Evolutionary conservation across 2,113 vertebrate species (phyloP), one percentile per base, ranked within the genome.

Genomic region (Oreotrochilus melanogaster): DNA sequence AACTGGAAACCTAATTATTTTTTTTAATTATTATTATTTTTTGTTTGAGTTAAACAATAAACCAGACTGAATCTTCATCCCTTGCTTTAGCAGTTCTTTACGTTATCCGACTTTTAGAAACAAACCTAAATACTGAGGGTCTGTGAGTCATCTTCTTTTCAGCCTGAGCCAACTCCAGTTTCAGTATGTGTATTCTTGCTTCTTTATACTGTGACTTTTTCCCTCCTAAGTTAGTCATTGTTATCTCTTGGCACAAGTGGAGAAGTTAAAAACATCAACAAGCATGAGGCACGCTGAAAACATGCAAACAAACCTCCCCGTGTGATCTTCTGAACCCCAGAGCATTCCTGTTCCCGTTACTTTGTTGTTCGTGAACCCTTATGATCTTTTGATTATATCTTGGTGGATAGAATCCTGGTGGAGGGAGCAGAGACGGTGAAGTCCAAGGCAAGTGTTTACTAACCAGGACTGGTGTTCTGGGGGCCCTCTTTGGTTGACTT

Each of bases 91-190:
- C 75, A 71, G 67, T 83, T 95, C 75, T 73, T 76, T 50, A 37
- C 93, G 75, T 94, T 94, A 71, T 93, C 75, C 93, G 58, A 73
- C 88, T 92, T 96, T 78, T 24, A 71, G 75, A 90, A 95, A 94
- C 75, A 95, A 86, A 93, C 42, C 71, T 86, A 83, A 88, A 66
- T 90, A 50, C 78, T 80, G 43, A 76, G n/a, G 9, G 5, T 78
- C 67, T 80, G 74, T 94, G 92, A 97, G 67, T 97, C 94, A 95
- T 96, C 90, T 66, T 95, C 93, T 95, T 89, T 90, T 90, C 75
- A 74, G 92, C 51, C 72, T 92, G 60, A 86, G 91, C 91, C 86
- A 93, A 56, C 75, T 92, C 33, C 23, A 80, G 33, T 67, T 92
- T 88, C 88, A 86, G 28, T 91, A 24, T 83, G 51, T 74, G 43